A percentile compares a stretch with the other conserved stretches of the same genome.
Evolutionary conservation across 1,140 invertebrate species (phyloP).

Genomic region (Stratiolaelaps scimitus): DNA sequence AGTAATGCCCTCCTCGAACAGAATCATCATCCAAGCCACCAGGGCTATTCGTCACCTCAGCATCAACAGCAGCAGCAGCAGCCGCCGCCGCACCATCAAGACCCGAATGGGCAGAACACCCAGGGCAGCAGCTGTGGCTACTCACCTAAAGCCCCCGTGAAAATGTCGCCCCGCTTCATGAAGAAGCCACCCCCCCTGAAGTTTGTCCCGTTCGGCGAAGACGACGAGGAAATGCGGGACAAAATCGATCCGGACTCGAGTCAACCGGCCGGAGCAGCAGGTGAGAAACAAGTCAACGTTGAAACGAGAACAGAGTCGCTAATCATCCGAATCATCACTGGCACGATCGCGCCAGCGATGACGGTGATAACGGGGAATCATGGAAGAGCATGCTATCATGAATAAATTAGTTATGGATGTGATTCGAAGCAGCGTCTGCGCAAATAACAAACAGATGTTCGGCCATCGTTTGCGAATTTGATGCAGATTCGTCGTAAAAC

Average conservation of each 20-base stretch:
- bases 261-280: neutral
- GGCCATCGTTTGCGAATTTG: no score
- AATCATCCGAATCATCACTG: no score
- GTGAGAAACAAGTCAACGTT: neutral
- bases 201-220: slow-evolving; percentile 17
- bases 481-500: no score
- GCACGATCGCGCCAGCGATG: no score
- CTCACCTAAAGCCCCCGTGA: neutral
- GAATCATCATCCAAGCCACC: neutral
- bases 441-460: no score
- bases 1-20: neutral
- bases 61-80: slow-evolving; percentile 1
- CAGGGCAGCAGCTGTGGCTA: neutral
- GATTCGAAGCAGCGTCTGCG: no score
- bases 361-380: no score
- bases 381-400: no score
- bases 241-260: slow-evolving; percentile 8
- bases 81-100: neutral
- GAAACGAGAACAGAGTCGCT: neutral
- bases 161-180: neutral
- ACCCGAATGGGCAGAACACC: neutral
- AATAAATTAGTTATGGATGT: no score
- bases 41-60: neutral
- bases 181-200: slow-evolving; percentile 19
- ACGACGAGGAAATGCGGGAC: neutral